phyloP scores from a whole-genome alignment of 1,140 invertebrate genomes.

The Palaemon carinicauda region DNA sequence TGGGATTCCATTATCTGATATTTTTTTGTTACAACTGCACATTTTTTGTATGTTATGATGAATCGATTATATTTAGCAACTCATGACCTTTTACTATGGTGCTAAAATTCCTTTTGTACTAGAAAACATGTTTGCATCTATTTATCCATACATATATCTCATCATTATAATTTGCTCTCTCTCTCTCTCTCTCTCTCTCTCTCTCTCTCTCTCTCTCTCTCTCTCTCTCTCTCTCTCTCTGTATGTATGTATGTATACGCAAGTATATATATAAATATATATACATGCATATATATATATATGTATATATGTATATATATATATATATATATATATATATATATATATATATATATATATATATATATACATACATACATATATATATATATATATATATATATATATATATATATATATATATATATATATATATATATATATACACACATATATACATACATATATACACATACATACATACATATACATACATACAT shows the following conservation, averaged over 20 bases:
- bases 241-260: neutral
- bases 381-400: neutral
- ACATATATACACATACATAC: neutral
- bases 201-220: too few species aligned
- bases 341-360: neutral
- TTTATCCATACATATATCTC: too few species aligned
- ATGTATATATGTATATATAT: neutral
- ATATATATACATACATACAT: neutral
- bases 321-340: neutral
- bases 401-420: neutral
- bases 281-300: neutral
- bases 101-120: neutral
- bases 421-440: neutral
- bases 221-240: too few species aligned
- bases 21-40: too few species aligned
- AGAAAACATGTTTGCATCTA: too few species aligned
- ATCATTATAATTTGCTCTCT: too few species aligned
- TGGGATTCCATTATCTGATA: too few species aligned
- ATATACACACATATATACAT: neutral
- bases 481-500: neutral
- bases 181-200: too few species aligned
- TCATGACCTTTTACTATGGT: too few species aligned
- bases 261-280: neutral
- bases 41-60: too few species aligned
- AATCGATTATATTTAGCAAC: neutral